Evolutionary conservation across 2,113 vertebrate genomes (phyloP).

Genomic region (Nipponia nippon): DNA sequence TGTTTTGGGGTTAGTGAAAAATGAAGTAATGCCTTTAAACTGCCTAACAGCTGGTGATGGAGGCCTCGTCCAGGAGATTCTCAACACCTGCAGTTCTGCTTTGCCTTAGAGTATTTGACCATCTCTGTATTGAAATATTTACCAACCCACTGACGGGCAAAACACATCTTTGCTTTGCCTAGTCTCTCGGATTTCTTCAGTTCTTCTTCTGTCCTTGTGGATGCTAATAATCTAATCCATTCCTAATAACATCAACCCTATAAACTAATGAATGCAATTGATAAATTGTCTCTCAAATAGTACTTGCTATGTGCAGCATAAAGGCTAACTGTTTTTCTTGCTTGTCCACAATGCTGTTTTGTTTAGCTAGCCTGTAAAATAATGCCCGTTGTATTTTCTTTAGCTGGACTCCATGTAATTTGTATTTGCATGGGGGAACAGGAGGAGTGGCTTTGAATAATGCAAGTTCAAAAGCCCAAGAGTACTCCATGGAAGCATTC

Average conservation of each 20-base stretch:
- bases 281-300: not conserved
- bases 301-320: not conserved
- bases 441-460: not conserved
- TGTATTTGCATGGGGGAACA: not conserved
- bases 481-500: not conserved
- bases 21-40: conserved; percentile 38
- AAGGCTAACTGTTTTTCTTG: not conserved
- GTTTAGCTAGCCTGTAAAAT: conserved; percentile 9
- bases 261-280: not conserved
- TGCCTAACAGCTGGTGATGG: not conserved
- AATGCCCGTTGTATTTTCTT: not conserved
- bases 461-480: not conserved
- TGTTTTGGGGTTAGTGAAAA: not conserved
- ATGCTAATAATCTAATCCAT: not conserved
- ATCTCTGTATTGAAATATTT: not conserved
- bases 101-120: not conserved
- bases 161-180: not conserved
- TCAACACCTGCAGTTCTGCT: conserved; percentile 5
- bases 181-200: not conserved
- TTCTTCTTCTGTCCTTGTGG: not conserved
- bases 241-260: not conserved
- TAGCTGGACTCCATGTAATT: not conserved
- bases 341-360: not conserved
- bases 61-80: not conserved
- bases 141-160: not conserved